Evolutionary conservation across 1,140 invertebrate genomes (phyloP).

Genomic region (Antheraea mylitta): DNA sequence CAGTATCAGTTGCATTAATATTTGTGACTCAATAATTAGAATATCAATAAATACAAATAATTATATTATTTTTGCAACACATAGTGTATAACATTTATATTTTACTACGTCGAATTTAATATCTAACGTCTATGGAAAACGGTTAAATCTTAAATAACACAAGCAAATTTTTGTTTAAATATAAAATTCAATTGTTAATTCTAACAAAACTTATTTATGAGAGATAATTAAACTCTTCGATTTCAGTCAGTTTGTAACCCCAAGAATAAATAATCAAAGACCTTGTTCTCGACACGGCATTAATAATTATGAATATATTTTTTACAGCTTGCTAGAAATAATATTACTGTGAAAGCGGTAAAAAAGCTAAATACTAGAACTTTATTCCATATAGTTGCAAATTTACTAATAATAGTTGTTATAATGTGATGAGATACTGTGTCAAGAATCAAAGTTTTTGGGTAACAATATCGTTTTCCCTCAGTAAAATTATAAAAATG

Average conservation of each 20-base stretch:
- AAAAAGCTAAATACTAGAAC: slow-evolving; percentile 3
- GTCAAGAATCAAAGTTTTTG: not conserved
- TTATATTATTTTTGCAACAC: slow-evolving; percentile 21
- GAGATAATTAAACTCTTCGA: too few species aligned
- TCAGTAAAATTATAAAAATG: too few species aligned
- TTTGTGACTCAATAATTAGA: slow-evolving; percentile 48
- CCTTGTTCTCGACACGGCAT: slow-evolving; percentile 24
- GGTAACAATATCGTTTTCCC: too few species aligned
- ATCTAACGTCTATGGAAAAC: not conserved
- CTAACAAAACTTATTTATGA: too few species aligned
- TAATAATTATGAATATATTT: not conserved
- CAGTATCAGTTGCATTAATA: slow-evolving; percentile 32
- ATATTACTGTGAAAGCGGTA: slow-evolving; percentile 2
- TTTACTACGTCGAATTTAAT: slow-evolving; percentile 1
- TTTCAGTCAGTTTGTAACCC: too few species aligned
- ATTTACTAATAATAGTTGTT: not conserved
- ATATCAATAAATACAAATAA: slow-evolving; percentile 34
- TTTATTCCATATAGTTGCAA: not conserved
- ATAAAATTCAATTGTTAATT: slow-evolving; percentile 39
- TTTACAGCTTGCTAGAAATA: not conserved
- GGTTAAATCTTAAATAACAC: not conserved
- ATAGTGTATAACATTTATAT: slow-evolving; percentile 56
- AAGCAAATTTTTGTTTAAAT: slow-evolving; percentile 30
- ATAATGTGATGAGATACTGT: not conserved
- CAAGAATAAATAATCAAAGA: too few species aligned